Conservation (phyloP, 2,797 vertebrate genomes). For the Chrosomus eos region DNA sequence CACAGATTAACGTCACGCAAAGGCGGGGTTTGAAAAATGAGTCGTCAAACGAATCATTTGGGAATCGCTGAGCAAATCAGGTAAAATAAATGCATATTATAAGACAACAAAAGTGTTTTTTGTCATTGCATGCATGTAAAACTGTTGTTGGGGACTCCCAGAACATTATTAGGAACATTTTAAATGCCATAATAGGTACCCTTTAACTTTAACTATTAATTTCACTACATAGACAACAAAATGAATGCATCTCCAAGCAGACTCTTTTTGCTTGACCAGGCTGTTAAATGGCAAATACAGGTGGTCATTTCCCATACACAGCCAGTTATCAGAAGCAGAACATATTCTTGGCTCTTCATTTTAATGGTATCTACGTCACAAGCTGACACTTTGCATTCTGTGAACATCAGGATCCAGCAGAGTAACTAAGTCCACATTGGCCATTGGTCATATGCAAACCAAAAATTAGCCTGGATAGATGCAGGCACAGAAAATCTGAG, state of each 20-base stretch:
- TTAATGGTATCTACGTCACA: constrained; percentile 8
- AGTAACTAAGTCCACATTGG: constrained; percentile 44
- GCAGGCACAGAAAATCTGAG: background rate
- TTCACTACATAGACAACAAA: background rate
- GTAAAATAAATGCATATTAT: too few species aligned
- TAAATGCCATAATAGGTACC: too few species aligned
- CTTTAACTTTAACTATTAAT: background rate
- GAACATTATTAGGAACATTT: too few species aligned
- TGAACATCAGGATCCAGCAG: constrained; percentile 4
- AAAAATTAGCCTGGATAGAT: constrained; percentile 30
- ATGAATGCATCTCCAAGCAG: background rate
- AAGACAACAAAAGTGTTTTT: too few species aligned
- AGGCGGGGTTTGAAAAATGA: too few species aligned
- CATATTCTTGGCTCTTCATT: background rate
- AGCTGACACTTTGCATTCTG: constrained; percentile 21
- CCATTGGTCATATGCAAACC: constrained; percentile 20
- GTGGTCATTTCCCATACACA: background rate
- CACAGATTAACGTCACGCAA: too few species aligned
- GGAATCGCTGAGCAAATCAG: too few species aligned
- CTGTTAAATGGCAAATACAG: background rate
- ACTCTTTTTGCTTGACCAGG: background rate
- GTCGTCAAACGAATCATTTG: too few species aligned
- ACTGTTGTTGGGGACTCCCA: too few species aligned
- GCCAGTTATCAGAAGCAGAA: background rate
- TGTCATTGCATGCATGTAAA: too few species aligned